Evolutionary conservation across 1,140 invertebrate genomes (phyloP).

Genomic region (Phymorhynchus buccinoides): DNA sequence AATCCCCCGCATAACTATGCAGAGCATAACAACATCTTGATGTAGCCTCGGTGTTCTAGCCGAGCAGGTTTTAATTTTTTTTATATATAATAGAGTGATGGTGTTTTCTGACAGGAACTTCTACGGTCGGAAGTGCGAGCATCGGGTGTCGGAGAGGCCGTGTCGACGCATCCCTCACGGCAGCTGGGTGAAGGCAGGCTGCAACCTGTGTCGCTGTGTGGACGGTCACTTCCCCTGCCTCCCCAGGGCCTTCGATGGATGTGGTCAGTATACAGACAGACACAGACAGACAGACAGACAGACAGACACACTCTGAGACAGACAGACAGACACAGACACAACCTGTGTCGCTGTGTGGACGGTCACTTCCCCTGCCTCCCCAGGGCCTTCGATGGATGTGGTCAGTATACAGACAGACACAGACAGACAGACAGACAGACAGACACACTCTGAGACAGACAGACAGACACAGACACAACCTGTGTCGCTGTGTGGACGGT

Average conservation of each 20-base stretch:
- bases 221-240: slow-evolving; percentile 30
- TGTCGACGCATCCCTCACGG: slow-evolving; percentile 18
- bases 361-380: slow-evolving; percentile 28
- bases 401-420: slow-evolving; percentile 2
- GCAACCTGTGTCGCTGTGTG: slow-evolving; percentile 28
- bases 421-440: not conserved
- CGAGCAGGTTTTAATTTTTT: no score
- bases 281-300: slow-evolving; percentile 8
- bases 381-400: slow-evolving; percentile 26
- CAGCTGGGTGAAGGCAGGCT: slow-evolving; percentile 36
- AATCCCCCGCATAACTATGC: no score
- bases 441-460: not conserved
- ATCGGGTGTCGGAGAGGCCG: not conserved
- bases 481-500: slow-evolving; percentile 28
- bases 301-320: not conserved
- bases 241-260: slow-evolving; percentile 23
- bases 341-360: slow-evolving; percentile 19
- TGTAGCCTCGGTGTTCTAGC: no score
- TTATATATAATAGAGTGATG: no score
- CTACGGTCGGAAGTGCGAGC: slow-evolving; percentile 29
- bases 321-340: slow-evolving; percentile 2
- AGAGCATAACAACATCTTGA: no score
- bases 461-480: slow-evolving; percentile 17
- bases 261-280: slow-evolving; percentile 29
- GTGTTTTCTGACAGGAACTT: slow-evolving; percentile 6